These are phyloP conservation scores for Elephantulus edwardii DNA, from an alignment of 2,113 vertebrate genomes.

Conservation along the genomic window DNA sequence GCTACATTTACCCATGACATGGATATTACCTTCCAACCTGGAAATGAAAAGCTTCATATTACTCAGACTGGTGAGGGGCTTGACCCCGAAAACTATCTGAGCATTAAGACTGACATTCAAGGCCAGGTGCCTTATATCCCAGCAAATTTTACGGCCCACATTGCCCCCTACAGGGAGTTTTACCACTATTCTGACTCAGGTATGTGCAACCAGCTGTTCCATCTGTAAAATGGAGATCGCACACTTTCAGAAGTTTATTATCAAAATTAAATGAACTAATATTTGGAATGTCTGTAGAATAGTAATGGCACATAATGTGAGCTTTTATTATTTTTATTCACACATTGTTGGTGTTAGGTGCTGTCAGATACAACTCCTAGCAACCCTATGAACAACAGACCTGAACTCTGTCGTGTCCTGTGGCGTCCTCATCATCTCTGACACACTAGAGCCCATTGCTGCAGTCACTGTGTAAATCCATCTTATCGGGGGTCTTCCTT, in stretches of 20 bases:
- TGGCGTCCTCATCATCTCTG: too few species aligned
- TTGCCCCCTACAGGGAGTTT: slow-evolving; percentile 91
- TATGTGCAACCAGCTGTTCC: slow-evolving; percentile 69
- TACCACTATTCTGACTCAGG: slow-evolving; percentile 93
- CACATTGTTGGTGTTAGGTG: too few species aligned
- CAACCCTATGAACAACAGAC: too few species aligned
- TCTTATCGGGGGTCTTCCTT: too few species aligned
- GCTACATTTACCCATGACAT: slow-evolving; percentile 90
- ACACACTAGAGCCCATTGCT: too few species aligned
- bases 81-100: slow-evolving; percentile 91
- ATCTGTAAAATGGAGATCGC: neutral
- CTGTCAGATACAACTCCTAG: too few species aligned
- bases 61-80: slow-evolving; percentile 90
- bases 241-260: neutral
- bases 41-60: slow-evolving; percentile 88
- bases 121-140: slow-evolving; percentile 90
- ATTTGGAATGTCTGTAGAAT: neutral
- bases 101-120: slow-evolving; percentile 87
- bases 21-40: slow-evolving; percentile 92
- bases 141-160: slow-evolving; percentile 84
- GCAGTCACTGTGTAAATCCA: too few species aligned
- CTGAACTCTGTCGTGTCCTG: too few species aligned
- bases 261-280: neutral
- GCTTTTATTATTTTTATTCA: neutral
- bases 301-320: neutral